Base-by-base conservation (phyloP, 2,888 invertebrate species). In the Teleogryllus oceanicus region DNA sequence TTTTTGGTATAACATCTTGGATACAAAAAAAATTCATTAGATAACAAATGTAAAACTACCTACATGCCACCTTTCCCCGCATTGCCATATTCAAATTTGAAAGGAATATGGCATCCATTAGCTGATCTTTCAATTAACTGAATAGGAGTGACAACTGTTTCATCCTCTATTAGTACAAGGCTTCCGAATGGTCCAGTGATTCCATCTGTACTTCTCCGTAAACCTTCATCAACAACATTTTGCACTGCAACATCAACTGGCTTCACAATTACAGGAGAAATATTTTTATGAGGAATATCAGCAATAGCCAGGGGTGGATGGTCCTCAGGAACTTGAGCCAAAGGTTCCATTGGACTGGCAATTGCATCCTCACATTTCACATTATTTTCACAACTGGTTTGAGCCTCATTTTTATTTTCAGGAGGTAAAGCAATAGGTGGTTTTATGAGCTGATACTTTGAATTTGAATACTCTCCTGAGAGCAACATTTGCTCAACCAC, bases 401-500 rank as follows among this genome's bases (percentile, higher is more conserved):
- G 37, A 37, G 37, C 37, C 37, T 37, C 37, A 37, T 37, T 37
- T 37, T 37, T 37, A 37, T 37, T 37, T 37, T 37, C 37, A 37
- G 62, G 16, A 16, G 62, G n/a, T 62, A 62, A n/a, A 62, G 62
- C 13, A 62, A 62, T 62, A 62, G 16, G 13, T 18, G 62, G 62
- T 8, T 62, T 62, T 62, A 62, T 62, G 4, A 62, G 62, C 62
- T 62, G 16, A 62, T 62, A 62, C n/a, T 62, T 13, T 18, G 62
- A 62, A 62, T 13, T 18, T 13, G n/a, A 62, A 18, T 13, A 18
- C n/a, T 62, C 16, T 62, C 79, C 80, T 50, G 37, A 21, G n/a
- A 11, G 49, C 18, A 80, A 24, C 50, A 80, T 20, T 50, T 79
- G 13, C 11, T 79, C 74, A 49, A 79, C 50, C 5, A 21, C 51